Evolutionary conservation across 2,113 vertebrate genomes (phyloP).

Genomic region (Phoenicopterus ruber): DNA sequence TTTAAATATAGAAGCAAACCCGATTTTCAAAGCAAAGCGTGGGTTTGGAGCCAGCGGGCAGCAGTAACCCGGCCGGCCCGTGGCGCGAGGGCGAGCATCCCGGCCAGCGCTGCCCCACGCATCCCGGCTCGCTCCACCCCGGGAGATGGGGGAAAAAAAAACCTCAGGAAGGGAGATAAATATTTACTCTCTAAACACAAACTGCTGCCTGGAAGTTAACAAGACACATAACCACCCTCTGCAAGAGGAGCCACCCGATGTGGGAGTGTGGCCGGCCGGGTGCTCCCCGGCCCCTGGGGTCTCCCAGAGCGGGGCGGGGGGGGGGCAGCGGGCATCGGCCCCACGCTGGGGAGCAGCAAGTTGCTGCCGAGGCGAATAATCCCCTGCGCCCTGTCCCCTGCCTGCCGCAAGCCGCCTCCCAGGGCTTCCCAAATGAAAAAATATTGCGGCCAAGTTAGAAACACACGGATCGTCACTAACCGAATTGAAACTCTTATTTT

Average conservation of each 20-base stretch:
- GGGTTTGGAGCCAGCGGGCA: neutral
- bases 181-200: slow-evolving; percentile 37
- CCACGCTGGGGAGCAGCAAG: neutral
- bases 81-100: neutral
- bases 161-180: neutral
- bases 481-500: neutral
- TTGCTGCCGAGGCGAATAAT: neutral
- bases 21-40: fast-evolving
- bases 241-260: neutral
- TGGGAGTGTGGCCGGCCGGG: neutral
- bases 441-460: neutral
- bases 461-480: neutral
- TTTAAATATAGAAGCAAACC: neutral
- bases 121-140: neutral
- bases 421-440: neutral
- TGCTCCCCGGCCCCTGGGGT: neutral
- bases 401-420: neutral
- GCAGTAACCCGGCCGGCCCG: neutral
- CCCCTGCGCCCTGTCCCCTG: neutral
- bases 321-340: fast-evolving
- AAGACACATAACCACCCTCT: neutral
- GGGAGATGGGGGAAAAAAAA: neutral
- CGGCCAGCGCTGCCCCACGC: neutral
- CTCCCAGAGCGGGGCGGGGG: fast-evolving
- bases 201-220: neutral